Percentiles rank a stretch among this genome's conserved stretches.
Conservation (phyloP, 2,888 invertebrate species). For the Drosophila acutilabella region DNA sequence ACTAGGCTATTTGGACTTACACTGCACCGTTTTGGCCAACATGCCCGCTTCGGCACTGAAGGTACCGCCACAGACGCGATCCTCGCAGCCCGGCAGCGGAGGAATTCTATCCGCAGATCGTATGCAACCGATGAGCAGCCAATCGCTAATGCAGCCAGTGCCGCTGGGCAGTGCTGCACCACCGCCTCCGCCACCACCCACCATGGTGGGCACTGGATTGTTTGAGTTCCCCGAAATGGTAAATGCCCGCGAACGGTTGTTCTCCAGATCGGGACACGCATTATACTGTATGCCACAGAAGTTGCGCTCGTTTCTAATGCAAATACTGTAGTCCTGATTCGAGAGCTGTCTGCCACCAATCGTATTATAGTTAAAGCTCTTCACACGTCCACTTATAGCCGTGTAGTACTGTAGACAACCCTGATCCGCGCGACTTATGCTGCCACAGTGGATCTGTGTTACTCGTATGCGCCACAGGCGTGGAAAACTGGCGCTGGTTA, state of each 20-base stretch:
- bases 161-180: constrained; percentile 83
- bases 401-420: constrained; percentile 85
- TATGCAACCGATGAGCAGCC: constrained; percentile 92
- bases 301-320: constrained; percentile 93
- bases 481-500: constrained; percentile 91
- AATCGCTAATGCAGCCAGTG: constrained; percentile 91
- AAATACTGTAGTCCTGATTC: constrained; percentile 95
- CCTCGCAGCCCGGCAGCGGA: constrained; percentile 89
- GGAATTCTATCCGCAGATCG: constrained; percentile 84
- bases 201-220: constrained; percentile 89
- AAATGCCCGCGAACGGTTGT: constrained; percentile 90
- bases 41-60: constrained; percentile 91
- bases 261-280: constrained; percentile 90
- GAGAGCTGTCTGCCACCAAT: constrained; percentile 91
- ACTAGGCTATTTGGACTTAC: constrained; percentile 86
- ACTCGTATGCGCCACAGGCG: constrained; percentile 93
- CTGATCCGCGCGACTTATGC: constrained; percentile 87
- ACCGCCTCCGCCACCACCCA: constrained; percentile 88
- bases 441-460: constrained; percentile 92
- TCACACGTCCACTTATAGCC: constrained; percentile 92
- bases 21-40: constrained; percentile 89
- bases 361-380: constrained; percentile 94
- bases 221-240: constrained; percentile 92
- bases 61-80: constrained; percentile 93
- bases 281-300: constrained; percentile 95